Evolutionary conservation across 2,797 vertebrate genomes (phyloP).

Genomic region (Urosaurus nigricauda): DNA sequence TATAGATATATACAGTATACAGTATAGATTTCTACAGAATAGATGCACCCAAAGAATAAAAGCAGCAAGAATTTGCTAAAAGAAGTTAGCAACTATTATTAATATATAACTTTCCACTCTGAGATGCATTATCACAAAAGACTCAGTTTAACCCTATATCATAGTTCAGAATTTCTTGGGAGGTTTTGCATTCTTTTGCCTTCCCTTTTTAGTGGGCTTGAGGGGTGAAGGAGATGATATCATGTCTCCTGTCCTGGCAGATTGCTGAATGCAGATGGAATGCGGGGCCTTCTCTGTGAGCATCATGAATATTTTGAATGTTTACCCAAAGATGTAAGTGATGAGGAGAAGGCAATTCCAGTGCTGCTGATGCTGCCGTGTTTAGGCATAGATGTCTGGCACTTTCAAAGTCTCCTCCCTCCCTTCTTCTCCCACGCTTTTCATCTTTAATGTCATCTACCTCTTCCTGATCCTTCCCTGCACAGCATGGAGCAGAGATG

Average conservation of each 20-base stretch:
- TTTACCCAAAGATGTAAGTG: slow-evolving; percentile 33
- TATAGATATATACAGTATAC: too few relatives aligned
- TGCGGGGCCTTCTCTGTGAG: slow-evolving; percentile 6
- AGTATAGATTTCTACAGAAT: too few relatives aligned
- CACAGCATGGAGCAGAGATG: slow-evolving; percentile 61
- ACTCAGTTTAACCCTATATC: not conserved
- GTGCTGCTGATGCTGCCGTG: not conserved
- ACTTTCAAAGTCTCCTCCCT: slow-evolving; percentile 59
- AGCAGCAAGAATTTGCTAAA: too few relatives aligned
- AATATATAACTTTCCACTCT: not conserved
- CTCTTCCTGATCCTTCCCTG: slow-evolving; percentile 1
- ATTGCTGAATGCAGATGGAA: slow-evolving; percentile 38
- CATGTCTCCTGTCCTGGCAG: slow-evolving; percentile 35
- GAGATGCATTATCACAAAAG: not conserved
- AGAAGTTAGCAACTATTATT: not conserved
- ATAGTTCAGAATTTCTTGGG: not conserved
- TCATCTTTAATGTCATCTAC: not conserved
- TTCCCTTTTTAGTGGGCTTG: slow-evolving; percentile 44
- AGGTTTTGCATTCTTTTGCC: slow-evolving; percentile 49
- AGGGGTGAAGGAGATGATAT: slow-evolving; percentile 37
- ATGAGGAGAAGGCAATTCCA: slow-evolving; percentile 46
- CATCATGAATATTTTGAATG: slow-evolving; percentile 5
- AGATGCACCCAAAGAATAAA: too few relatives aligned
- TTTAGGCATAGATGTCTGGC: slow-evolving; percentile 15
- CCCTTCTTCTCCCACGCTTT: slow-evolving; percentile 59